Evolutionary conservation across 2,797 vertebrate species (phyloP), one percentile per base, ranked within the genome.

Genomic region (Sebastolobus altivelis): DNA sequence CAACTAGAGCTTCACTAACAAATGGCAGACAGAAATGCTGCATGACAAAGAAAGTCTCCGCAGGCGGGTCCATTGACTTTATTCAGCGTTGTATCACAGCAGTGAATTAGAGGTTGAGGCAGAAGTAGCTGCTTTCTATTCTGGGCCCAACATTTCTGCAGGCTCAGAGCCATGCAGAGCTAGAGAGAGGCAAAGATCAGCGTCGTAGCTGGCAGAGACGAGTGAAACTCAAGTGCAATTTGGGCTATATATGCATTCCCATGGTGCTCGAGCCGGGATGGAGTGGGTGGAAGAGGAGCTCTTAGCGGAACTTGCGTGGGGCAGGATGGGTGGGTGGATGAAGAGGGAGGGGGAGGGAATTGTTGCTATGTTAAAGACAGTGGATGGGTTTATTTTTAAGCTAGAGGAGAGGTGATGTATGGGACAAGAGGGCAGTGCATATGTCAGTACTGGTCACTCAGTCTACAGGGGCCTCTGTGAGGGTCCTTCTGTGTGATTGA

Each of bases 231-330:
- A 31, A 86, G 85, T n/a, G 80, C 37, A 29, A 79, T 88, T 83
- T 73, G 73, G 80, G 86, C 86, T 89, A 83, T 83, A 81, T 83
- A 75, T 86, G 88, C 77, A 75, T 87, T 73, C 62, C 82, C 46
- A 11, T 29, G 65, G 77, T 75, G 78, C 79, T 81, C 11, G 9
- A 81, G 81, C 63, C 38, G 62, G 49, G 63, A 52, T 75, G 60
- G 90, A 93, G 94, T 92, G 88, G 88, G 88, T 55, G 90, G 81
- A 88, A 74, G 84, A 83, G 80, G 72, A 88, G 93, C 85, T 87
- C 88, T 91, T 70, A 72, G 87, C 52, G 6, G 81, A 81, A 67
- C 65, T 77, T 73, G 81, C 58, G 62, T 75, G 86, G 86, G 72
- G 77, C 65, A 59, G 81, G 66, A 61, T 54, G 66, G 78, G 87